phyloP scores from a whole-genome alignment of 2,797 vertebrate species.

The Lemur catta region DNA sequence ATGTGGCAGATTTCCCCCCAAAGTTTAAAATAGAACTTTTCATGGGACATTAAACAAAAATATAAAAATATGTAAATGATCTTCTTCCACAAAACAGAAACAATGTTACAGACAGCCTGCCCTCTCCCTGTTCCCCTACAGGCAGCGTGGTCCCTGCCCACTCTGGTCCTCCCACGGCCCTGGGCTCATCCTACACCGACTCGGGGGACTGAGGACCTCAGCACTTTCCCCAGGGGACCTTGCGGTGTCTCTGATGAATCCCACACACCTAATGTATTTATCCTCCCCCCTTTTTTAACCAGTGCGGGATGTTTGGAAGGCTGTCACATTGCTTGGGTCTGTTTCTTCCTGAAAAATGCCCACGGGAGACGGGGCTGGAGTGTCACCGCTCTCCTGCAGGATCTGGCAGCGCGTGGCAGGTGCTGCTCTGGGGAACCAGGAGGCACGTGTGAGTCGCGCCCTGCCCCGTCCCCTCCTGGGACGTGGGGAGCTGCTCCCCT shows the following conservation, averaged over 20 bases:
- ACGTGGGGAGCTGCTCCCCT: not conserved
- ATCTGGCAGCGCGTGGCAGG: not conserved
- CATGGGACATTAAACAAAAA: constrained; percentile 61
- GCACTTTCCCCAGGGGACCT: no score
- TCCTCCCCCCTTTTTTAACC: not conserved
- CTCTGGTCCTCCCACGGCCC: not conserved
- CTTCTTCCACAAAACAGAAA: not conserved
- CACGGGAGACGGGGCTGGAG: not conserved
- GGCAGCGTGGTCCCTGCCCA: not conserved
- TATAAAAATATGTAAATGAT: not conserved
- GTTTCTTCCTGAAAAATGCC: not conserved
- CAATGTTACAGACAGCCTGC: no score
- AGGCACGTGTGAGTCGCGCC: not conserved
- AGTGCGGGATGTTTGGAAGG: not conserved
- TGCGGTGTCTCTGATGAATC: rapidly evolving
- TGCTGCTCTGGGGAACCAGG: no score
- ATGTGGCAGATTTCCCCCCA: not conserved
- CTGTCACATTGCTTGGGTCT: not conserved
- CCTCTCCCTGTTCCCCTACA: rapidly evolving
- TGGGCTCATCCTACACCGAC: not conserved
- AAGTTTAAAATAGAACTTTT: constrained; percentile 70
- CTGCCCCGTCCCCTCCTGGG: not conserved
- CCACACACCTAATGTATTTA: no score
- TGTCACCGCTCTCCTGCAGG: not conserved
- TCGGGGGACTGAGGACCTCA: rapidly evolving